Evolutionary conservation across 2,797 vertebrate genomes (phyloP).

Genomic region (Apogon hyalosoma): DNA sequence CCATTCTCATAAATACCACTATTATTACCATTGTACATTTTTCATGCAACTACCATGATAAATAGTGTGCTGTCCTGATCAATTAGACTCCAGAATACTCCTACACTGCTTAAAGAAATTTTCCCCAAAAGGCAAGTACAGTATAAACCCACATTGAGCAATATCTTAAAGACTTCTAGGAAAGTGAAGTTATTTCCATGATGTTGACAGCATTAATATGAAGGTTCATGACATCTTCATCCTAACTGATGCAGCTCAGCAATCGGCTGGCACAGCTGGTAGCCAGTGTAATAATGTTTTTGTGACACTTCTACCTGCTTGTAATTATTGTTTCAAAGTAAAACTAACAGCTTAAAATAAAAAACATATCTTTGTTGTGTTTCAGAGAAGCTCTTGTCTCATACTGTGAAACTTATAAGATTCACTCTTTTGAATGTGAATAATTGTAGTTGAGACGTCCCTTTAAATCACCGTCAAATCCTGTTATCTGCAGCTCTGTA

Average conservation of each 20-base stretch:
- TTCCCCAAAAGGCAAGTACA: not conserved
- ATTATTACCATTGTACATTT: too few species aligned
- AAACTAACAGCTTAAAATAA: not conserved
- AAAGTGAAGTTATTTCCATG: not conserved
- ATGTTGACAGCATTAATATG: not conserved
- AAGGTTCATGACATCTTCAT: too few species aligned
- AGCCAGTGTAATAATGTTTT: too few species aligned
- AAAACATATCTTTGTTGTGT: not conserved
- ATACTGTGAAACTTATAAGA: not conserved
- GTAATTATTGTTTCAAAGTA: not conserved
- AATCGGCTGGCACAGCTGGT: not conserved
- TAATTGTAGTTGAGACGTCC: not conserved
- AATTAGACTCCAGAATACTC: too few species aligned
- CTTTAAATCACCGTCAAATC: slow-evolving; percentile 1
- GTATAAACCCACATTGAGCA: not conserved
- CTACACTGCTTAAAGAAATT: too few species aligned
- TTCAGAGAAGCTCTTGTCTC: not conserved
- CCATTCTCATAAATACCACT: too few species aligned
- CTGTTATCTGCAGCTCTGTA: slow-evolving; percentile 11
- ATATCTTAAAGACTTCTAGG: not conserved
- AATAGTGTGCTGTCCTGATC: too few species aligned
- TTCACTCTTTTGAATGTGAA: not conserved
- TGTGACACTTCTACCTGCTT: not conserved
- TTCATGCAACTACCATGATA: too few species aligned
- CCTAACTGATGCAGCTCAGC: too few species aligned